phyloP scores from a whole-genome alignment of 2,888 invertebrate species.

The Andrena camellia region DNA sequence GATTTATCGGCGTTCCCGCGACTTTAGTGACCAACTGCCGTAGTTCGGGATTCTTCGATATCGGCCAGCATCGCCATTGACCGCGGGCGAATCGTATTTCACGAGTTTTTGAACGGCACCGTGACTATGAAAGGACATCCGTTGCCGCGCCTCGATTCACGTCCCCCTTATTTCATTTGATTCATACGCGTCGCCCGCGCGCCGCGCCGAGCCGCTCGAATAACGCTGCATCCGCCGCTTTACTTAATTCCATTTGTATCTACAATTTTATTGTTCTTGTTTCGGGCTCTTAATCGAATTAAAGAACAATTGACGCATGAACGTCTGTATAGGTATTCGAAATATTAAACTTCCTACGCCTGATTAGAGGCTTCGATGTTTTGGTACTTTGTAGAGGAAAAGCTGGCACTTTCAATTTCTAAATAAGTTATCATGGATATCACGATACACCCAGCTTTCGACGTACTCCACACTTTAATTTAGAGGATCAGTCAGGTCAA shows the following conservation, averaged over 20 bases:
- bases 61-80: slow-evolving; percentile 50
- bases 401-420: too few relatives aligned
- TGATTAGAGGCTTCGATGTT: too few relatives aligned
- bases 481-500: slow-evolving; percentile 17
- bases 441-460: neutral
- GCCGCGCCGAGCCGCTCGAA: neutral
- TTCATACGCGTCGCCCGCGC: slow-evolving; percentile 33
- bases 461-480: slow-evolving; percentile 38
- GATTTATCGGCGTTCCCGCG: slow-evolving; percentile 54
- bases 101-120: slow-evolving; percentile 52
- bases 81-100: slow-evolving; percentile 59
- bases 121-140: slow-evolving; percentile 23
- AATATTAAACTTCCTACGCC: too few relatives aligned
- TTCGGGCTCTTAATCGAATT: too few relatives aligned
- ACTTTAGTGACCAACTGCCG: slow-evolving; percentile 29
- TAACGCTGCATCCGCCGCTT: neutral
- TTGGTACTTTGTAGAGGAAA: too few relatives aligned
- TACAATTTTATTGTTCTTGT: neutral
- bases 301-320: too few relatives aligned
- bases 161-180: slow-evolving; percentile 57
- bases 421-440: neutral
- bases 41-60: slow-evolving; percentile 34
- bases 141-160: slow-evolving; percentile 42
- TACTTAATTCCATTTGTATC: slow-evolving; percentile 28
- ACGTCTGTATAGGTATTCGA: too few relatives aligned